Conservation (phyloP, 2,888 invertebrate genomes). For the Coronaproctus castanopsis region DNA sequence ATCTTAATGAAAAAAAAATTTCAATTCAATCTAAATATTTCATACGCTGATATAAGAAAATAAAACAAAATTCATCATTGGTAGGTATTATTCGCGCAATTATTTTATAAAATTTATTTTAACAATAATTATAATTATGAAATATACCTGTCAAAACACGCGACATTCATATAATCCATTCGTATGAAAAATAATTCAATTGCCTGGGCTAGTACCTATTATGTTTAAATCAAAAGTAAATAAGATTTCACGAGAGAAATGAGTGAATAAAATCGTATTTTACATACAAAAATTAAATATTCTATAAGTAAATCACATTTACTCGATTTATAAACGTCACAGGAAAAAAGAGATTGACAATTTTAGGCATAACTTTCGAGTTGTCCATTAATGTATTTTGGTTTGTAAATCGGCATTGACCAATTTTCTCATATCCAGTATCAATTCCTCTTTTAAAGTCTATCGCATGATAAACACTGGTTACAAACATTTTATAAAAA, state of each 20-base stretch:
- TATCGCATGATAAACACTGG: no score
- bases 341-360: background rate
- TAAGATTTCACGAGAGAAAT: background rate
- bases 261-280: conserved; percentile 1
- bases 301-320: background rate
- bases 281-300: background rate
- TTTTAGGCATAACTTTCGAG: background rate
- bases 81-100: no score
- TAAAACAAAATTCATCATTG: no score
- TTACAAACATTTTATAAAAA: no score
- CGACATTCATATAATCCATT: conserved; percentile 90
- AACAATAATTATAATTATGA: conserved; percentile 1
- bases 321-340: background rate
- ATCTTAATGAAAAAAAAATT: no score
- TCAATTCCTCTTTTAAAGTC: no score
- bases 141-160: conserved; percentile 70
- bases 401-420: no score
- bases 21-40: no score
- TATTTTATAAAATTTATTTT: no score
- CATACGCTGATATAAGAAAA: no score
- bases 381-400: no score
- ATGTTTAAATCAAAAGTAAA: conserved; percentile 9
- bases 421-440: no score
- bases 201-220: conserved; percentile 72
- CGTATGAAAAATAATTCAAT: conserved; percentile 91